A percentile compares a stretch with the other conserved stretches of the same genome.
Evolutionary conservation across 2,888 invertebrate species (phyloP).

Genomic region (Perithous albicinctus): DNA sequence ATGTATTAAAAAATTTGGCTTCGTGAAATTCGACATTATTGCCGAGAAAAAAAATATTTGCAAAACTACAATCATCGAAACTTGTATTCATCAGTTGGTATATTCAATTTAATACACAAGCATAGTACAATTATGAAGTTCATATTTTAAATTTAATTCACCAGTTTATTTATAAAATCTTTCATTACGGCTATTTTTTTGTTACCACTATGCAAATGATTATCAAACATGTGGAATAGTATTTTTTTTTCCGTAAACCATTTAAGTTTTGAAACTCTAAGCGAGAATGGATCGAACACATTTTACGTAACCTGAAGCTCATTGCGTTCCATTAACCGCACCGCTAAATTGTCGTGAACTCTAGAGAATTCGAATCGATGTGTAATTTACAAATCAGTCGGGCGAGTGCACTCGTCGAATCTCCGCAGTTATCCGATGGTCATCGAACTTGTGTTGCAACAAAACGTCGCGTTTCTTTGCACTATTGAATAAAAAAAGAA

Average conservation of each 20-base stretch:
- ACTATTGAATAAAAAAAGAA: background rate
- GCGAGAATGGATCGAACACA: no score
- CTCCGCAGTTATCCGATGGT: conserved; percentile 6
- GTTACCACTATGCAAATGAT: background rate
- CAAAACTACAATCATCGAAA: no score
- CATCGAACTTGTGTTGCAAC: conserved; percentile 26
- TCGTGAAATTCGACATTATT: no score
- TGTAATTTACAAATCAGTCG: conserved; percentile 2
- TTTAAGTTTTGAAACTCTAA: conserved; percentile 12
- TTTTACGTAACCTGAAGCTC: conserved; percentile 10
- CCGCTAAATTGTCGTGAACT: conserved; percentile 6
- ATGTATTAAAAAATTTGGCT: no score
- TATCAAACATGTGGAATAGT: background rate
- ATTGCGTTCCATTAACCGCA: background rate
- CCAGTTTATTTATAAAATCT: no score
- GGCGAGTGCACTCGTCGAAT: background rate
- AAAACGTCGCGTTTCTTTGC: background rate
- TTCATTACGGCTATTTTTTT: no score
- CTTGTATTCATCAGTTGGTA: no score
- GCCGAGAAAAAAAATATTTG: no score
- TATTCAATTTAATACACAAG: no score
- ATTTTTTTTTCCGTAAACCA: no score
- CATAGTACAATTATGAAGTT: no score
- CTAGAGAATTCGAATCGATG: conserved; percentile 7
- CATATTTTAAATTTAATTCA: no score